A percentile compares a stretch with the other conserved stretches of the same genome.
Conservation (phyloP, 2,797 vertebrate genomes). For the Esox lucius region DNA sequence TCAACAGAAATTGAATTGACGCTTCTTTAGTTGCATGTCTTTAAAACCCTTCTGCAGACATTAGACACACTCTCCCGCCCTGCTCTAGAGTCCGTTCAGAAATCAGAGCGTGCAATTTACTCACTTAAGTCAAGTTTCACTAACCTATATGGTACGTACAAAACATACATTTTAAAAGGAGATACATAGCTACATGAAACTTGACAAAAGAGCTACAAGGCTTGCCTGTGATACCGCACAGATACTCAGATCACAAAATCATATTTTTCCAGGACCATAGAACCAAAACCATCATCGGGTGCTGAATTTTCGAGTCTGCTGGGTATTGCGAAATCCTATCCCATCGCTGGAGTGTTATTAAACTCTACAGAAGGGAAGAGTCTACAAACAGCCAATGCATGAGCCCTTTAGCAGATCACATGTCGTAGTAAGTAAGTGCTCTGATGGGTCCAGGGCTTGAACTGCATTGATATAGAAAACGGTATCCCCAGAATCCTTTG, state of each 20-base stretch:
- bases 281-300: constrained; percentile 4
- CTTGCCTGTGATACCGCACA: constrained; percentile 4
- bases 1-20: background rate
- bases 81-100: background rate
- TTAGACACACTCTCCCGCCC: constrained; percentile 3
- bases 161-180: background rate
- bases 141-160: background rate
- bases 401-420: constrained; percentile 17
- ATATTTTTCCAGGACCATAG: background rate
- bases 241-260: constrained; percentile 1
- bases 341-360: constrained; percentile 14
- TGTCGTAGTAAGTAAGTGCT: constrained; percentile 45
- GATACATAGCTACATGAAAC: constrained; percentile 12
- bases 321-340: constrained; percentile 46
- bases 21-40: background rate
- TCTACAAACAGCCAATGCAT: background rate
- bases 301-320: constrained; percentile 28
- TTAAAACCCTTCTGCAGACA: background rate
- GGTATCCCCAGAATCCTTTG: constrained; percentile 16
- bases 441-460: constrained; percentile 28
- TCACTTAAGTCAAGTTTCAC: constrained; percentile 2
- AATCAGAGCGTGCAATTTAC: background rate
- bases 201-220: background rate
- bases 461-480: constrained; percentile 17
- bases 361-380: constrained; percentile 8